Evolutionary conservation across 2,888 invertebrate species (phyloP), one percentile per base, ranked within the genome.

Genomic region (Habroteleia sp.): DNA sequence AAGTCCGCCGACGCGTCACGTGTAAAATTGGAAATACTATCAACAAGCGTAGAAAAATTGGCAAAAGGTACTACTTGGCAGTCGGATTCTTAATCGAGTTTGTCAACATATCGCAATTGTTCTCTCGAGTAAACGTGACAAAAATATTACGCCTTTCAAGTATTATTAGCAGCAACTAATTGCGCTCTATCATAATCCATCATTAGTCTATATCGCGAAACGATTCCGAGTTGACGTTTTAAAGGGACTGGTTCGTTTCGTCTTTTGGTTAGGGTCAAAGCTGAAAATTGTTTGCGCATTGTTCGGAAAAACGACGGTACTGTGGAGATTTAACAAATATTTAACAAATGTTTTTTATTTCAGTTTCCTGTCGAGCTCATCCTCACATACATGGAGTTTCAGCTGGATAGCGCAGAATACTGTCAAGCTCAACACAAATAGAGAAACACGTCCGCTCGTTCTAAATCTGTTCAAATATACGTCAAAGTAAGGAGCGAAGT

Each of bases 351-450:
- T 77, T 56, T 62, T 78, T 84, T 83, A 84, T 93, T 93, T 8
- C 92, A 95, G 95, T 93, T 94, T 93, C 93, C 92, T 91, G 93
- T 93, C 92, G 93, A 93, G 94, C 93, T 93, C 92, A 94, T 94
- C 93, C 94, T 93, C 93, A 94, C 94, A 94, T 95, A 94, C 94
- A 96, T 96, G 96, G 96, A 96, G 96, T 97, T 97, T 95, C 94
- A 95, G 92, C 95, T 96, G 94, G 96, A 96, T 93, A 97, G 96
- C 91, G 96, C 96, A 92, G 97, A 97, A 92, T 97, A 96, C 93
- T 97, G 97, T 95, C 96, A 96, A 93, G 97, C 97, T 91, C 97
- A 97, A 94, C 97, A 97, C 96, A 96, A 96, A 95, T 95, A 95
- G 93, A 91, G 90, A 84, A 85, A 84, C 82, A 83, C 84, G 81